Evolutionary conservation across 1,140 invertebrate species (phyloP).

Genomic region (Adelges cooleyi): DNA sequence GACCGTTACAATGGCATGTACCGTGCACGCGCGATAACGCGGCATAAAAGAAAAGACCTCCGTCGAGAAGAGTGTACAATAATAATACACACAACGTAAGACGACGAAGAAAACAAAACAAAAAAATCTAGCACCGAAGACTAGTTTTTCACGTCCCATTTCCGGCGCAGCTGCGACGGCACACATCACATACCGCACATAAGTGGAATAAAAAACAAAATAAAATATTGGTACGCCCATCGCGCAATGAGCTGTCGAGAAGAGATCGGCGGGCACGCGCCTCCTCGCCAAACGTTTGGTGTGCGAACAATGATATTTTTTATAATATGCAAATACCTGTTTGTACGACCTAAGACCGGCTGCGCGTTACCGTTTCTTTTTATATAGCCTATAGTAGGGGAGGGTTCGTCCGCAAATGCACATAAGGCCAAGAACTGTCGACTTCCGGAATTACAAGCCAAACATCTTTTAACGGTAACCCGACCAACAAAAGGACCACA

Average conservation of each 20-base stretch:
- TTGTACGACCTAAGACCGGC: background rate
- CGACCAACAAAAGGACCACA: no score
- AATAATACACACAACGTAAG: background rate
- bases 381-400: no score
- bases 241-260: background rate
- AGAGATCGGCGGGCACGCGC: background rate
- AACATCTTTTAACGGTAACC: no score
- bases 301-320: background rate
- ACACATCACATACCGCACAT: background rate
- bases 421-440: background rate
- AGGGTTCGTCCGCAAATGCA: no score
- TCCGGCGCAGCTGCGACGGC: background rate
- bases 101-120: constrained; percentile 5
- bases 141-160: constrained; percentile 18
- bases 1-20: constrained; percentile 4
- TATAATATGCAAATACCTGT: background rate
- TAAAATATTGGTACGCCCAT: constrained; percentile 1
- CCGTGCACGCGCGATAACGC: background rate
- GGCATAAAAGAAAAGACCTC: background rate
- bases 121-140: background rate
- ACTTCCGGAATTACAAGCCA: background rate
- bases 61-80: no score
- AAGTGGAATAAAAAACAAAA: background rate
- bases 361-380: no score
- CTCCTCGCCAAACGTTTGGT: background rate